Evolutionary conservation across 1,140 invertebrate genomes (phyloP).

Genomic region (Pogonus chalceus): DNA sequence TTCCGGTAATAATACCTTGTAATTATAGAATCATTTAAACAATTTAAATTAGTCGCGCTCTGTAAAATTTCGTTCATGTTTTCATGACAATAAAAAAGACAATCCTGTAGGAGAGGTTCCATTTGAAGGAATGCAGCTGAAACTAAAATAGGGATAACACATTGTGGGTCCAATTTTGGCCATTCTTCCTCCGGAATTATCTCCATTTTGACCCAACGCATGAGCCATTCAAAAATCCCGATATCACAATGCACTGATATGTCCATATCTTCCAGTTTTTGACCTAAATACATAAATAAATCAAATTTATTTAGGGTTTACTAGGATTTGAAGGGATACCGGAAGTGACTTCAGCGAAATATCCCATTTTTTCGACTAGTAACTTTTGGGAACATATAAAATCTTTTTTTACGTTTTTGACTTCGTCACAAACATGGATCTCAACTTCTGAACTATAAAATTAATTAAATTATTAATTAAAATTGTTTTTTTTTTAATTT

Average conservation of each 20-base stretch:
- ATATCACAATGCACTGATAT: constrained; percentile 95
- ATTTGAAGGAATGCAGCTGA: constrained; percentile 92
- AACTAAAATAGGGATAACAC: constrained; percentile 83
- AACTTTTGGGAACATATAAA: constrained; percentile 79
- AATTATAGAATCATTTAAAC: constrained; percentile 69
- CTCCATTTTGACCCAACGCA: constrained; percentile 82
- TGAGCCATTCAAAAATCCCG: constrained; percentile 90
- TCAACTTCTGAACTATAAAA: constrained; percentile 60
- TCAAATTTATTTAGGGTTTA: constrained; percentile 17
- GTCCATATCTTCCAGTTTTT: constrained; percentile 86
- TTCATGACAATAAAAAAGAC: constrained; percentile 67
- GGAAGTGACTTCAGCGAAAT: constrained; percentile 80
- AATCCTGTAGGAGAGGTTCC: constrained; percentile 74
- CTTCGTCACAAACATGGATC: constrained; percentile 81
- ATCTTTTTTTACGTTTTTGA: constrained; percentile 75
- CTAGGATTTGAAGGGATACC: constrained; percentile 36
- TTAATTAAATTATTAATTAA: background rate
- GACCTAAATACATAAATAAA: constrained; percentile 37
- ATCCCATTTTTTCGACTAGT: constrained; percentile 84
- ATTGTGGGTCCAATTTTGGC: constrained; percentile 68
- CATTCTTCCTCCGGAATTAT: constrained; percentile 51
- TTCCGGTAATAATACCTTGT: constrained; percentile 42
- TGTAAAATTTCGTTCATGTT: constrained; percentile 72
- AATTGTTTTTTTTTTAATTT: background rate
- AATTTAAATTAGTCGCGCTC: constrained; percentile 66